Evolutionary conservation across 2,113 vertebrate genomes (phyloP).

Genomic region (Zosterops pallidus): DNA sequence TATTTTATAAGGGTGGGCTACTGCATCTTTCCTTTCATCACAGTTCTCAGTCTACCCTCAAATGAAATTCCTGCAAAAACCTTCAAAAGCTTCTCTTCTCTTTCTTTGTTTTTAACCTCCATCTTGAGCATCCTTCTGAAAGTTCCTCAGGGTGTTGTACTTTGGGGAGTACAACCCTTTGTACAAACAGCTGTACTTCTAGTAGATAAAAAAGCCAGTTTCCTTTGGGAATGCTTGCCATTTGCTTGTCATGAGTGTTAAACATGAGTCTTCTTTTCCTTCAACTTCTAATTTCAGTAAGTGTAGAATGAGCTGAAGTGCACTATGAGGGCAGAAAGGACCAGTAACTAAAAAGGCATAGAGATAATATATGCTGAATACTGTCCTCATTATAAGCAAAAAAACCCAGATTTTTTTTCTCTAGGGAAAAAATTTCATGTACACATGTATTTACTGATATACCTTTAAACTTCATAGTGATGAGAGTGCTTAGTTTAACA

Average conservation of each 20-base stretch:
- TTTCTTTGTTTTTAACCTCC: neutral
- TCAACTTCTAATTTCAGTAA: neutral
- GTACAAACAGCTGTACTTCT: neutral
- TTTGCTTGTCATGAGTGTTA: neutral
- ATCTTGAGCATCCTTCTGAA: neutral
- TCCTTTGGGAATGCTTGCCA: neutral
- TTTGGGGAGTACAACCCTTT: neutral
- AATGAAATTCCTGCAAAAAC: neutral
- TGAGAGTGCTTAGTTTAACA: neutral
- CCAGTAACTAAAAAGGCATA: neutral
- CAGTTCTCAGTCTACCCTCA: neutral
- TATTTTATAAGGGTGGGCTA: neutral
- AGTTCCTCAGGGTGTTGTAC: neutral
- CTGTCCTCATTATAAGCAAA: neutral
- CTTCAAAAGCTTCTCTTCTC: slow-evolving; percentile 1
- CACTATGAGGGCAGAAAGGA: neutral
- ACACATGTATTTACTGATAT: neutral
- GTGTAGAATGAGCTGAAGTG: neutral
- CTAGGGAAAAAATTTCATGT: neutral
- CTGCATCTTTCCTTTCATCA: neutral
- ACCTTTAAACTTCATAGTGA: neutral
- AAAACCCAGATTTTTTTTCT: neutral
- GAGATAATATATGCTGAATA: neutral
- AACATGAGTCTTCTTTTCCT: neutral
- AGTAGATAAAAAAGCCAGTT: neutral